Evolutionary conservation across 1,140 invertebrate species (phyloP), one percentile per base, ranked within the genome.

Genomic region (Brachionus plicatilis): DNA sequence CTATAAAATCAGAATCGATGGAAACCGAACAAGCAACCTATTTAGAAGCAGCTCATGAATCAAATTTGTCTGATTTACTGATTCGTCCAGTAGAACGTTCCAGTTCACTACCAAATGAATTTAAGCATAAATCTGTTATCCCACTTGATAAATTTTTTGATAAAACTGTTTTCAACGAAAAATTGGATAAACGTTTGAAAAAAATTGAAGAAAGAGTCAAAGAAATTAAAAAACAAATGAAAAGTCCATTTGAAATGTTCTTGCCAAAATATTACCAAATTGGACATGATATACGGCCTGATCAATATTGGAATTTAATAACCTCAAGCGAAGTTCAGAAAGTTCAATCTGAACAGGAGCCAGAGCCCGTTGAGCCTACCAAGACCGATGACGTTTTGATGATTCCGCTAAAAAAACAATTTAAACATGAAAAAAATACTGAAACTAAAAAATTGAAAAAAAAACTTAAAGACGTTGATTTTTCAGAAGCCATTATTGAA

Each of bases 391-490:
- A 76, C 50, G n/a, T 53, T 50, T 27, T 50, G 47, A 76, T 76
- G 72, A 76, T 76, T n/a, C 72, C 72, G 33, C 50, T 76, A 33
- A 76, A 76, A 29, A 76, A 50, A 50, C 72, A 76, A 76, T 76
- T 76, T 27, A 76, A 76, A 27, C 47, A 50, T 27, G 72, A 76
- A 76, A 76, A 76, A 17, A 50, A 50, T 50, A 11, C 24, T 14
- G 45, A 76, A 12, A 27, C 4, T 20, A 76, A 76, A 50, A 76
- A 76, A 76, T 17, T 76, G 8, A 76, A 76, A 12, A 76, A 50
- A 50, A 29, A 37, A 24, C 45, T 76, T 1, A 76, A 76, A 50
- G 43, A 76, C 27, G 72, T 76, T 20, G 72, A 76, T n/a, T 76
- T 76, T 76, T 24, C 72, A 27, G 72, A 76, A 17, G 72, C 72